phyloP scores from a whole-genome alignment of 2,797 vertebrate genomes.

The Pipistrellus kuhlii region DNA sequence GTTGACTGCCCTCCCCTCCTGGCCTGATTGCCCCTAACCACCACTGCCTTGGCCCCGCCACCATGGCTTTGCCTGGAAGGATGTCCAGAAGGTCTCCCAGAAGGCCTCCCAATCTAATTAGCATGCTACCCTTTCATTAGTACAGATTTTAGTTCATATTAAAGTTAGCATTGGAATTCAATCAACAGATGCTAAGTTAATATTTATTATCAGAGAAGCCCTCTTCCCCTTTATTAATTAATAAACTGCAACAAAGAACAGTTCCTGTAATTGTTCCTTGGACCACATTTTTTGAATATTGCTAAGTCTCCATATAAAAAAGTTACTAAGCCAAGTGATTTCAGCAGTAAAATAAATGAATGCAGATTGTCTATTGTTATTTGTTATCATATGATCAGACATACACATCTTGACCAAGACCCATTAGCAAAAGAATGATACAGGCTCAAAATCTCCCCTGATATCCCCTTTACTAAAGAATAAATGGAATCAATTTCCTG shows the following conservation, averaged over 20 bases:
- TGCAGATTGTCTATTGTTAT: background rate
- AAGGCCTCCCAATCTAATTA: too few relatives aligned
- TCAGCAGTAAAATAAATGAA: conserved; percentile 38
- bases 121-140: too few relatives aligned
- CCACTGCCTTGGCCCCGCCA: too few relatives aligned
- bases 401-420: background rate
- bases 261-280: background rate
- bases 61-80: too few relatives aligned
- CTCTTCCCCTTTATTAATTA: background rate
- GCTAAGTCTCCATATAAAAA: background rate
- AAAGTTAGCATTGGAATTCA: conserved; percentile 41
- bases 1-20: too few relatives aligned
- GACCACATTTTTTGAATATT: background rate
- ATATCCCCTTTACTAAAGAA: background rate
- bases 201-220: background rate
- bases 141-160: conserved; percentile 21
- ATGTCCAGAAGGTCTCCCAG: too few relatives aligned
- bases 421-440: background rate
- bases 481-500: conserved; percentile 36
- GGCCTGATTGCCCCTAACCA: too few relatives aligned
- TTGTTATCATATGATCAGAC: background rate
- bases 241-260: background rate
- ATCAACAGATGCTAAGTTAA: conserved; percentile 29
- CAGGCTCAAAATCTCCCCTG: conserved; percentile 1
- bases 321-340: background rate